These are phyloP conservation scores for Garra rufa DNA, from an alignment of 2,113 vertebrate genomes.

Conservation along the genomic window DNA sequence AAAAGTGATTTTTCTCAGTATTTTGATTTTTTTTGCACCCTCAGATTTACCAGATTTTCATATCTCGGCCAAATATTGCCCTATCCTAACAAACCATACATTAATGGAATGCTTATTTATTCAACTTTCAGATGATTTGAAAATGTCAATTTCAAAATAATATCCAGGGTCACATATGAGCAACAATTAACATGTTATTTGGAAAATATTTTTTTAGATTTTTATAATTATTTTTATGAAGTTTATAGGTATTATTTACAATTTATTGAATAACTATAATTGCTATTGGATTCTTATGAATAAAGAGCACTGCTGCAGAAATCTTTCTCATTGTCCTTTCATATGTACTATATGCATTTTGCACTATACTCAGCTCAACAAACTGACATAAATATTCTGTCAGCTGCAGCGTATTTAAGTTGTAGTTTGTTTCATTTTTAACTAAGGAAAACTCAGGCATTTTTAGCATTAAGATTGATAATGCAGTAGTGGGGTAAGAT, in stretches of 20 bases:
- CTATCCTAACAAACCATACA: too few species aligned
- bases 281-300: not conserved
- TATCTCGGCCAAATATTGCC: too few species aligned
- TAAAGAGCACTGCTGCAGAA: not conserved
- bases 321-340: not conserved
- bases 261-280: not conserved
- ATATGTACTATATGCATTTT: not conserved
- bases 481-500: not conserved
- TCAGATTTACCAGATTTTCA: too few species aligned
- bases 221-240: not conserved
- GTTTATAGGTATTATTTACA: not conserved
- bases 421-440: conserved; percentile 1
- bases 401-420: not conserved
- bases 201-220: not conserved
- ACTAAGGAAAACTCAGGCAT: not conserved
- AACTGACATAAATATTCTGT: not conserved
- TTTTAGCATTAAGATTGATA: not conserved
- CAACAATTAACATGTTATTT: not conserved
- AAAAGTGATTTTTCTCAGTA: too few species aligned
- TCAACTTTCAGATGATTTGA: too few species aligned
- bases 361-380: not conserved
- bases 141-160: too few species aligned
- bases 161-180: too few species aligned
- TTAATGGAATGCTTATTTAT: too few species aligned
- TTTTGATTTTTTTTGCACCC: too few species aligned